Percentiles rank a stretch among this genome's conserved stretches.
Evolutionary conservation across 1,140 invertebrate genomes (phyloP).

Genomic region (Pachypeltis micranthus): DNA sequence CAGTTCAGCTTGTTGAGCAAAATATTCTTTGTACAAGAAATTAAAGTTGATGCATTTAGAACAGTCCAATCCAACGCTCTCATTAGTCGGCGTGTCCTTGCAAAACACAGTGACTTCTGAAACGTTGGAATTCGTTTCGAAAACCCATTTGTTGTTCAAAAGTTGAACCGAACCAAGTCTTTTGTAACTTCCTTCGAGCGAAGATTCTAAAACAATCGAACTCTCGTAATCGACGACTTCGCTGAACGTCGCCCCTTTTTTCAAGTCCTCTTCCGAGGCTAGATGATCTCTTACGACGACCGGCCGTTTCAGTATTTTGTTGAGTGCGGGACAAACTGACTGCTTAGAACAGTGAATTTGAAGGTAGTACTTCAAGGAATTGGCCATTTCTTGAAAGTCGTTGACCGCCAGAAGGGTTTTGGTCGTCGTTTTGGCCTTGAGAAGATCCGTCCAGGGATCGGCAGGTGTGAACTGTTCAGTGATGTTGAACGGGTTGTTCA

Average conservation of each 20-base stretch:
- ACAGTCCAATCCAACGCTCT: constrained; percentile 19
- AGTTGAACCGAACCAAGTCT: constrained; percentile 17
- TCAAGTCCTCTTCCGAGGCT: constrained; percentile 5
- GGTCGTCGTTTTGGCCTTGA: constrained; percentile 5
- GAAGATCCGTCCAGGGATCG: background rate
- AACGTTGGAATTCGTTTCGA: constrained; percentile 15
- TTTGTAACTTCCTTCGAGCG: background rate
- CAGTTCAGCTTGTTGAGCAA: constrained; percentile 6
- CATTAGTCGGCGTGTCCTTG: constrained; percentile 1
- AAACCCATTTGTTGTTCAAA: constrained; percentile 9
- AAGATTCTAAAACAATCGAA: constrained; percentile 11
- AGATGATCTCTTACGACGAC: background rate
- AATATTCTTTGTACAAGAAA: constrained; percentile 17
- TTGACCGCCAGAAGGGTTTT: constrained; percentile 4
- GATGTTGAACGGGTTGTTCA: constrained; percentile 15
- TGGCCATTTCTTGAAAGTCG: constrained; percentile 16
- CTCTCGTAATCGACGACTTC: constrained; percentile 16
- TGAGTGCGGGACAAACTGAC: constrained; percentile 5
- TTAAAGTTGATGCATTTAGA: constrained; percentile 20
- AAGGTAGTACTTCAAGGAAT: constrained; percentile 15
- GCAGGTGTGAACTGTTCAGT: background rate
- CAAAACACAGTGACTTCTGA: constrained; percentile 15
- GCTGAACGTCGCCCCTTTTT: background rate
- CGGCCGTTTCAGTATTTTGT: background rate
- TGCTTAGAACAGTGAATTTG: constrained; percentile 14